Percentiles rank a stretch among this genome's conserved stretches.
Conservation (phyloP, 2,113 vertebrate genomes). For the Ahaetulla prasina region DNA sequence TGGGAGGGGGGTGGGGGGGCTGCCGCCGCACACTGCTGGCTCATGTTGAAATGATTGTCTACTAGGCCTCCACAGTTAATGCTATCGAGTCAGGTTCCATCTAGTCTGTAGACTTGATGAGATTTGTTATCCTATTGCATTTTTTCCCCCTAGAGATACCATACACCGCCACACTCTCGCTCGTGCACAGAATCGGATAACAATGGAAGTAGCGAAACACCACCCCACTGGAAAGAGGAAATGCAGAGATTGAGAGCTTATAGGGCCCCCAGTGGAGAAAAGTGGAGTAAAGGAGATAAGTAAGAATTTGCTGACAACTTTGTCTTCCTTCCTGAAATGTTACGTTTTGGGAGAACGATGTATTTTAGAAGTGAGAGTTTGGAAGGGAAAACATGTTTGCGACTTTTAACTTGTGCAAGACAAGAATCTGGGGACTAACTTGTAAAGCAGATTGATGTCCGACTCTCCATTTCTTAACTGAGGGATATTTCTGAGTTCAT, state of each 20-base stretch:
- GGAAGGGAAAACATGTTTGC: no score
- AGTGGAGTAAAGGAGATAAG: constrained; percentile 97
- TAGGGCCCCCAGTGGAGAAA: constrained; percentile 81
- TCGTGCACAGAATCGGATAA: constrained; percentile 88
- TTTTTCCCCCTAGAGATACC: constrained; percentile 79
- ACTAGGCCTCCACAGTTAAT: neutral
- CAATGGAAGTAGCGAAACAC: constrained; percentile 88
- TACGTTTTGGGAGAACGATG: neutral
- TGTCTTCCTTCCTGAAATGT: neutral
- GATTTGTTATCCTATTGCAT: neutral
- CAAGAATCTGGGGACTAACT: neutral
- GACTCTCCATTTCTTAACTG: no score
- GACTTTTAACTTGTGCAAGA: neutral
- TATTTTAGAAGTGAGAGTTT: neutral
- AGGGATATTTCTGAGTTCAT: no score
- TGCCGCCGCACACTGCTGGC: neutral
- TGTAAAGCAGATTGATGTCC: no score
- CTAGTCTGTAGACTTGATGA: accelerated
- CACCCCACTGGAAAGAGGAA: constrained; percentile 97
- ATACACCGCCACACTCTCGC: constrained; percentile 89
- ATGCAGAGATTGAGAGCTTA: constrained; percentile 88
- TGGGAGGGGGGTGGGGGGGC: no score
- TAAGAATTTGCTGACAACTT: constrained; percentile 55
- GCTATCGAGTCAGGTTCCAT: neutral
- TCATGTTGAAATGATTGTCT: neutral